Evolutionary conservation across 1,140 invertebrate species (phyloP), one percentile per base, ranked within the genome.

Genomic region (Venturia canescens): DNA sequence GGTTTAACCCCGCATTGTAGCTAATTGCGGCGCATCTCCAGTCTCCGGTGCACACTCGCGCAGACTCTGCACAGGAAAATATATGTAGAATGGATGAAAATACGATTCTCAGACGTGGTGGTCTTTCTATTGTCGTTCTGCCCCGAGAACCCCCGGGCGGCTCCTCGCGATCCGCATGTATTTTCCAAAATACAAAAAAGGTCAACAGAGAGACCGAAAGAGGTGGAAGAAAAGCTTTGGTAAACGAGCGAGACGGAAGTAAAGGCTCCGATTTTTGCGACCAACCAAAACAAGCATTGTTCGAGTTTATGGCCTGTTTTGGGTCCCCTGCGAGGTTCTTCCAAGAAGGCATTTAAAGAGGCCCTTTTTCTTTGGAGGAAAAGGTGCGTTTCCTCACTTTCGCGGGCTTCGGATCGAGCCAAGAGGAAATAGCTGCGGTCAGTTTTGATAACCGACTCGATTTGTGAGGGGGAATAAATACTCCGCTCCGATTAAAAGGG

Each of bases 251-350:
- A 44, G 38, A 44, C 38, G 38, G 38, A 44, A 44, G 38, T 44
- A 44, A 44, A 44, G 7, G 38, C 71, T 50, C 27, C 50, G 23
- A 48, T 74, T 44, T 53, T 27, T 53, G 50, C 50, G 50, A 21
- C 50, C 31, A 77, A 44, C 57, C 75, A 80, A 70, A 83, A 84
- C 78, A 79, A 63, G 48, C 23, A 80, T 80, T 72, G 67, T 80
- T 72, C 78, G 31, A 38, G 69, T 80, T 71, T 80, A 77, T 44
- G 75, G 75, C 48, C 53, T 77, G 75, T 77, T 77, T 77, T 77
- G 75, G 78, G 69, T 72, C 70, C 78, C 70, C 78, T 66, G 67
- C 53, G 48, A 80, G 26, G 50, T 69, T 69, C 1, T n/a, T 13
- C 29, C 31, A 4, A 31, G 27, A 69, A 15, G 4, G 29, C 26